phyloP scores from a whole-genome alignment of 2,888 invertebrate genomes.

The Erebia epiphron region DNA sequence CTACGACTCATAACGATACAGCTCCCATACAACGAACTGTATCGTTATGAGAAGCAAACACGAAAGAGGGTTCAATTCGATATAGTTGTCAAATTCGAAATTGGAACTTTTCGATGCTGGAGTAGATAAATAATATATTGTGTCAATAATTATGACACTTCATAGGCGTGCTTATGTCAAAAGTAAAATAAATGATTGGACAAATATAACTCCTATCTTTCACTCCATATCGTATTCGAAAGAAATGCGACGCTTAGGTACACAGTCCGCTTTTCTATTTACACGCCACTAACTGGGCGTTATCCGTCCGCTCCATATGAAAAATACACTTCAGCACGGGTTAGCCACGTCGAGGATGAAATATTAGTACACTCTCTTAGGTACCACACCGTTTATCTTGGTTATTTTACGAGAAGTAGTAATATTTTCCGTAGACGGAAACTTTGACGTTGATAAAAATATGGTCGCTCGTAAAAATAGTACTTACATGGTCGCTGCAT shows the following conservation, averaged over 20 bases:
- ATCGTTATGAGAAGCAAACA: too few species aligned
- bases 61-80: too few species aligned
- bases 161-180: too few species aligned
- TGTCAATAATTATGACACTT: too few species aligned
- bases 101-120: too few species aligned
- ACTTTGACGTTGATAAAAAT: slow-evolving; percentile 6
- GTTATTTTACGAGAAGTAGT: slow-evolving; percentile 35
- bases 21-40: too few species aligned
- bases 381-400: slow-evolving; percentile 48
- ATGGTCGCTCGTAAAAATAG: background rate
- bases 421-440: slow-evolving; percentile 25
- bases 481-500: background rate
- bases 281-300: slow-evolving; percentile 40
- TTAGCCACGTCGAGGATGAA: slow-evolving; percentile 51
- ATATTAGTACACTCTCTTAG: slow-evolving; percentile 47
- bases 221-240: slow-evolving; percentile 25
- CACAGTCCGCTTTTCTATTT: slow-evolving; percentile 42
- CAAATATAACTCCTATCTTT: slow-evolving; percentile 2
- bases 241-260: slow-evolving; percentile 17
- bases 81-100: too few species aligned
- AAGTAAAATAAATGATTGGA: too few species aligned
- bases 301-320: slow-evolving; percentile 39
- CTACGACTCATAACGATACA: too few species aligned
- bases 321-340: slow-evolving; percentile 48
- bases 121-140: too few species aligned